Base-by-base conservation (phyloP, 2,888 invertebrate species). In the Clostera curtula region DNA sequence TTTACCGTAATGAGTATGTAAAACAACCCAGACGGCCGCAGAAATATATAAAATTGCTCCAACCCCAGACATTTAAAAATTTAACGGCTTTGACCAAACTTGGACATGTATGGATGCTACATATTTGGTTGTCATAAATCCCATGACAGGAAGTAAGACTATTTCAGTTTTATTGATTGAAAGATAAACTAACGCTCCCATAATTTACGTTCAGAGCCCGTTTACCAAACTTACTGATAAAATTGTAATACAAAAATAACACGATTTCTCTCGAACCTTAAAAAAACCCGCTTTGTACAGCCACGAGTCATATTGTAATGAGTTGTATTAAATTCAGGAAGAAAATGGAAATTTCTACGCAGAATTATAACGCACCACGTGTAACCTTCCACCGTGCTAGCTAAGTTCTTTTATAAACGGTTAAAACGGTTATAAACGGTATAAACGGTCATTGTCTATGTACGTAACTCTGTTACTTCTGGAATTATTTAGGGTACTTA, bases 161-260 rank as follows among this genome's bases (percentile, higher is more conserved):
- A 68, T 70, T 72, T 69, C 50, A 40, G 66, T 67, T 70, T 71
- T 69, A 68, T 65, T 58, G 65, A 68, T 69, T 67, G 49, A 56
- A 57, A 59, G 42, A 49, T 66, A 58, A 62, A 65, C 57, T 51
- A 35, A 45, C 49, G 34, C 25, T 39, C 33, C 37, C 36, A 35
- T 50, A 41, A 56, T 57, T 54, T 48, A 55, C 40, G 39, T 46
- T 33, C 34, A 38, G 35, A 30, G 34, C 37, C 46, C 56, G 56
- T 61, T 60, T 59, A 62, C 34, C 29, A 36, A 42, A 46, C 42
- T 31, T 44, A 41, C 36, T 27, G 29, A 36, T 39, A 38, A 38
- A 35, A 43, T 47, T 41, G 33, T 34, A 34, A 48, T 39, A 44
- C 31, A 26, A 31, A 40, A 51, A 45, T 41, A 52, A 31, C 28